Evolutionary conservation across 2,888 invertebrate genomes (phyloP).

Genomic region (Philopedon plagiatum): DNA sequence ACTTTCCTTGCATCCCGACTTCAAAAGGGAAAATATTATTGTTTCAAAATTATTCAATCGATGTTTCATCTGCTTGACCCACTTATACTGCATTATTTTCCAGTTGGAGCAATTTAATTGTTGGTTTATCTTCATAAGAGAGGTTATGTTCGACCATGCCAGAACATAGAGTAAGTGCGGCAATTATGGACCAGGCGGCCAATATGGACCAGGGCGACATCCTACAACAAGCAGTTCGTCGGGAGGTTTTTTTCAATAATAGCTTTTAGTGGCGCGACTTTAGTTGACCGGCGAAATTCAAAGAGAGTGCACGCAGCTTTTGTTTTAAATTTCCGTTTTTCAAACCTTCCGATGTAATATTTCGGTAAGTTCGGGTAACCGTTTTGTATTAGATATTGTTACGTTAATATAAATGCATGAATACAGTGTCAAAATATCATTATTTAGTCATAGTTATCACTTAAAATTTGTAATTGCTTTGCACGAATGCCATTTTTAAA

Average conservation of each 20-base stretch:
- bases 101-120: too few species aligned
- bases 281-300: neutral
- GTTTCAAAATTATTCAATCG: too few species aligned
- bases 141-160: too few species aligned
- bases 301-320: neutral
- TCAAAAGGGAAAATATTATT: too few species aligned
- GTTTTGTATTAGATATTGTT: neutral
- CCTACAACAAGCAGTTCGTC: neutral
- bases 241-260: neutral
- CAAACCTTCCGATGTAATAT: neutral
- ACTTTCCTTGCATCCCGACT: too few species aligned
- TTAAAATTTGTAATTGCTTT: too few species aligned
- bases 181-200: neutral
- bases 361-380: neutral
- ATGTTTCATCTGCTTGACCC: too few species aligned
- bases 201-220: neutral
- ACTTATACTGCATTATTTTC: too few species aligned
- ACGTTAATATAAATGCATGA: neutral
- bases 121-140: too few species aligned
- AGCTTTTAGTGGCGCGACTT: neutral
- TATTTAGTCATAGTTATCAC: too few species aligned
- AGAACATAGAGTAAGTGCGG: neutral
- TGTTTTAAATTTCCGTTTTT: neutral
- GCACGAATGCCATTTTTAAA: too few species aligned
- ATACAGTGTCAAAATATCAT: too few species aligned